A percentile compares a stretch with the other conserved stretches of the same genome.
Evolutionary conservation across 2,797 vertebrate species (phyloP).

Genomic region (Mastacembelus armatus): DNA sequence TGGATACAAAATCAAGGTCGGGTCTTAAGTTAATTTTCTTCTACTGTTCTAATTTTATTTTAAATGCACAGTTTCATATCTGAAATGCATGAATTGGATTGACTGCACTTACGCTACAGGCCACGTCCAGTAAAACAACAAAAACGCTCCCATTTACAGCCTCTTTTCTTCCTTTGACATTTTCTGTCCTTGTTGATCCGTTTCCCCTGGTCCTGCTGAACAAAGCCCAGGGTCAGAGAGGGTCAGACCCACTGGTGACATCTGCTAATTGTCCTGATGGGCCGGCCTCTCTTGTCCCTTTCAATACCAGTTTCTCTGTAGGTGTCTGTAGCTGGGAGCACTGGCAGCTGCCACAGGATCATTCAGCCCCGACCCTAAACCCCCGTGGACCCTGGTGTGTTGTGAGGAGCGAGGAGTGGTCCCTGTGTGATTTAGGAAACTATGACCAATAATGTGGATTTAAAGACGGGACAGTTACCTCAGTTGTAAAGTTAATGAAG

Average conservation of each 20-base stretch:
- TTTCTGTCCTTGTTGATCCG: neutral
- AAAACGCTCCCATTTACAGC: neutral
- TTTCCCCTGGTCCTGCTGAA: conserved; percentile 15
- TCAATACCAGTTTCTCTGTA: conserved; percentile 66
- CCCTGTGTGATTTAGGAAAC: conserved; percentile 24
- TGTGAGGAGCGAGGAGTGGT: neutral
- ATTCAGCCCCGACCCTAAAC: conserved; percentile 46
- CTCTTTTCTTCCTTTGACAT: neutral
- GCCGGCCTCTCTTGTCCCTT: conserved; percentile 55
- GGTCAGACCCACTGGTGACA: conserved; percentile 79
- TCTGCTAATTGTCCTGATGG: conserved; percentile 85
- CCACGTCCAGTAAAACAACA: too few species aligned
- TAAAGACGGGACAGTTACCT: conserved; percentile 49
- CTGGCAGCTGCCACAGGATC: conserved; percentile 74
- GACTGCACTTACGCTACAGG: neutral
- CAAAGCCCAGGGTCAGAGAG: conserved; percentile 76
- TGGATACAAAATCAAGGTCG: too few species aligned
- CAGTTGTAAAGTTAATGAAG: conserved; percentile 40
- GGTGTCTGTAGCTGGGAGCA: conserved; percentile 58
- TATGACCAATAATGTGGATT: conserved; percentile 48
- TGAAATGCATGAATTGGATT: too few species aligned
- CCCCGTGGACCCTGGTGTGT: neutral
- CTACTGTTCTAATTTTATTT: too few species aligned
- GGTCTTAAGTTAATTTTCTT: too few species aligned
- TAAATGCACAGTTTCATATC: too few species aligned